A percentile compares a stretch with the other conserved stretches of the same genome.
Evolutionary conservation across 1,140 invertebrate genomes (phyloP).

Genomic region (Sogatella furcifera): DNA sequence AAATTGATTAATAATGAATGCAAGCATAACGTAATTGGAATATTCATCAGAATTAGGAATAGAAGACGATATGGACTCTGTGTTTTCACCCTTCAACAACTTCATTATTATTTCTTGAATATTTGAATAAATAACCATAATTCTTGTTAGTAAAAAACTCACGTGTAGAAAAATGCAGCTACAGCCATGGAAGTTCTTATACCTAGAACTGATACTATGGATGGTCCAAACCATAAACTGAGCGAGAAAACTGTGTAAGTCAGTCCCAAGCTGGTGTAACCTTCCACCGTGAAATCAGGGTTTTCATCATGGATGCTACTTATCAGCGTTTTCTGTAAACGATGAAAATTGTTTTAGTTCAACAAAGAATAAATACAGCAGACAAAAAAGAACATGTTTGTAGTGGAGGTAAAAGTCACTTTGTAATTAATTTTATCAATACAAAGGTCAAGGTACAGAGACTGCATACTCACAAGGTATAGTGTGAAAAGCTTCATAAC

Average conservation of each 20-base stretch:
- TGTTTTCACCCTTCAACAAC: too few relatives aligned
- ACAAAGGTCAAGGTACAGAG: too few relatives aligned
- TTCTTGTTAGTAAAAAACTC: slow-evolving; percentile 24
- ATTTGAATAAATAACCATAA: too few relatives aligned
- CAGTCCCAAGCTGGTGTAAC: slow-evolving; percentile 78
- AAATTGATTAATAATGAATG: too few relatives aligned
- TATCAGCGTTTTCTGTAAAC: slow-evolving; percentile 72
- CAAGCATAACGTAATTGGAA: too few relatives aligned
- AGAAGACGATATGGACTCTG: too few relatives aligned
- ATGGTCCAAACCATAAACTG: slow-evolving; percentile 87
- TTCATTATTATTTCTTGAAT: slow-evolving; percentile 47
- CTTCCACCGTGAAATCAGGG: slow-evolving; percentile 67
- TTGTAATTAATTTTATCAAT: too few relatives aligned
- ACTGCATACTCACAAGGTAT: too few relatives aligned
- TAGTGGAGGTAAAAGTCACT: not conserved
- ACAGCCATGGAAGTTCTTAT: slow-evolving; percentile 75
- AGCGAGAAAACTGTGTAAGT: slow-evolving; percentile 81
- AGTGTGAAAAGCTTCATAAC: too few relatives aligned
- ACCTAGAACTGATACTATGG: slow-evolving; percentile 71
- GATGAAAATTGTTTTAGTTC: not conserved
- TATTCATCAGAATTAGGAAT: too few relatives aligned
- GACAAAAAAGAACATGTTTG: not conserved
- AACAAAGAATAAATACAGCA: not conserved
- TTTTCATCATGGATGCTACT: slow-evolving; percentile 69
- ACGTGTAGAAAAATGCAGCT: slow-evolving; percentile 63